These are phyloP conservation scores for Craniophora ligustri DNA, from an alignment of 2,888 invertebrate species.

Conservation along the genomic window DNA sequence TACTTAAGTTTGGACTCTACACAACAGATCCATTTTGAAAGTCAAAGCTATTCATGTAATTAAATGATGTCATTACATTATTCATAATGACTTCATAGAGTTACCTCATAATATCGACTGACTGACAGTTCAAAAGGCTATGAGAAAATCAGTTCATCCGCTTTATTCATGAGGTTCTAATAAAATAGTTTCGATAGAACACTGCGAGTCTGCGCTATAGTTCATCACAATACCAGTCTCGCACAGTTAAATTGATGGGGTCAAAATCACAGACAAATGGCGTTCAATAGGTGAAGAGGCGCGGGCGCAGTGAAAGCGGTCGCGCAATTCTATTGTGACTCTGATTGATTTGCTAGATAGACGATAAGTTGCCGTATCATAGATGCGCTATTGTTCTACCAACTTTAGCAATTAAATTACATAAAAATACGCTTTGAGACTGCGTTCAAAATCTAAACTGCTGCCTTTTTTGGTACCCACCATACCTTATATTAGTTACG, in stretches of 20 bases:
- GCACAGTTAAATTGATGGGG: constrained; percentile 69
- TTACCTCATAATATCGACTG: constrained; percentile 16
- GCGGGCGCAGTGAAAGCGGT: constrained; percentile 72
- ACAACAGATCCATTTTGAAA: background rate
- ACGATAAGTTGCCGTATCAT: constrained; percentile 72
- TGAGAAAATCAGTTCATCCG: constrained; percentile 44
- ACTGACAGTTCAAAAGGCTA: constrained; percentile 47
- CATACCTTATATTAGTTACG: constrained; percentile 7
- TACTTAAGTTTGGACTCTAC: too few species aligned
- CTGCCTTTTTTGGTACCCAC: constrained; percentile 10
- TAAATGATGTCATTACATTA: constrained; percentile 33
- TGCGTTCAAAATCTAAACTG: constrained; percentile 24
- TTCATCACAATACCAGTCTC: constrained; percentile 58
- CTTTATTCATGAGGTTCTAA: constrained; percentile 34
- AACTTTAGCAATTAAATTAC: constrained; percentile 67
- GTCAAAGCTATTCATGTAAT: constrained; percentile 15
- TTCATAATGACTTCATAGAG: constrained; percentile 23
- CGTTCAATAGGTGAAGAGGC: constrained; percentile 62
- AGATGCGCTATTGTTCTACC: constrained; percentile 74
- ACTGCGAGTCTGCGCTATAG: constrained; percentile 9
- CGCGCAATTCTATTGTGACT: constrained; percentile 76
- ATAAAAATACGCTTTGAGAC: constrained; percentile 55
- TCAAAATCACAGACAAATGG: constrained; percentile 72
- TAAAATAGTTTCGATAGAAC: constrained; percentile 44
- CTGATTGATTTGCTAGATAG: constrained; percentile 75